phyloP scores from a whole-genome alignment of 2,888 invertebrate genomes.

The Digitonthophagus gazella region DNA sequence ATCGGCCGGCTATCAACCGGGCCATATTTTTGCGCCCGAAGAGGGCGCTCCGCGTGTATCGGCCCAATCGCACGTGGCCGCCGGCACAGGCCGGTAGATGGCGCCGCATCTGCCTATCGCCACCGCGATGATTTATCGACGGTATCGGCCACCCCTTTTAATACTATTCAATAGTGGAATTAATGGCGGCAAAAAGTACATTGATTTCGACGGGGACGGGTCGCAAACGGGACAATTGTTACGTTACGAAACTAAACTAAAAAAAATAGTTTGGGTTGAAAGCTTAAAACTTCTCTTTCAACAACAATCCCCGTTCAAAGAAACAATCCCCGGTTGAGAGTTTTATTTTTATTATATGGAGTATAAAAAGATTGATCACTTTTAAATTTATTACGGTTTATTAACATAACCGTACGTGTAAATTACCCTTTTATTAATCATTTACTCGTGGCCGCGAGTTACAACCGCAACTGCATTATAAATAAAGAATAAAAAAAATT shows the following conservation, averaged over 20 bases:
- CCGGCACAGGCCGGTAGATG: neutral
- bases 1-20: neutral
- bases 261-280: too few species aligned
- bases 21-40: neutral
- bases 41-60: neutral
- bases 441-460: too few species aligned
- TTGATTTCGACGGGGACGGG: neutral
- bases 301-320: too few species aligned
- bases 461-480: too few species aligned
- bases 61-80: neutral
- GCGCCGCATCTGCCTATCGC: neutral
- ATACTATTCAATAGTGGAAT: neutral
- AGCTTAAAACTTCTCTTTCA: too few species aligned
- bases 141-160: neutral
- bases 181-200: neutral
- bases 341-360: too few species aligned
- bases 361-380: too few species aligned
- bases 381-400: too few species aligned
- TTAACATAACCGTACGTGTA: too few species aligned
- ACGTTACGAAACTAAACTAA: neutral
- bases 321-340: too few species aligned
- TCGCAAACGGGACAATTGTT: neutral
- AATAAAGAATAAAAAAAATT: too few species aligned
- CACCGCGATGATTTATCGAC: neutral
- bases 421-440: too few species aligned